Conservation (phyloP, 1,140 invertebrate species). For the Bombus affinis region DNA sequence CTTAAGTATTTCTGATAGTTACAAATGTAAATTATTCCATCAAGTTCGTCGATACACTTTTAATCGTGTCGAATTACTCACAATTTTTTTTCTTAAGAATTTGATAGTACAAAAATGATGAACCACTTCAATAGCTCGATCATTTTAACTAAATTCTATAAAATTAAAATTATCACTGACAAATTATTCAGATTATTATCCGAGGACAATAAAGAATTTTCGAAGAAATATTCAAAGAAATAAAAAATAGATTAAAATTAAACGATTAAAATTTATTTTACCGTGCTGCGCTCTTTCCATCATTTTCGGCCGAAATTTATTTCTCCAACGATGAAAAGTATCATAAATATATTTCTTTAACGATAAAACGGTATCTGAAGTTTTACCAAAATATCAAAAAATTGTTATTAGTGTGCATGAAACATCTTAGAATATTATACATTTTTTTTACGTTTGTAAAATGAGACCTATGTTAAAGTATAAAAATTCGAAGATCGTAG, state of each 20-base stretch:
- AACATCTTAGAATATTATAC: too few species aligned
- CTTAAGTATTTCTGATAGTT: neutral
- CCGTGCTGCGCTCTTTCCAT: too few species aligned
- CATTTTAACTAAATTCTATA: too few species aligned
- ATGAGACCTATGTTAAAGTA: too few species aligned
- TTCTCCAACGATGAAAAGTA: neutral
- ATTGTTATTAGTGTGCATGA: too few species aligned
- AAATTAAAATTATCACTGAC: too few species aligned
- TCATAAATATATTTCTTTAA: too few species aligned
- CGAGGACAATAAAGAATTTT: neutral
- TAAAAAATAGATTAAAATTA: neutral
- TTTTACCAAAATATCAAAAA: too few species aligned
- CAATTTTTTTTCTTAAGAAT: neutral
- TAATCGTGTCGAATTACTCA: neutral
- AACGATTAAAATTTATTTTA: neutral
- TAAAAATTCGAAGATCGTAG: too few species aligned
- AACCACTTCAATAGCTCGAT: too few species aligned
- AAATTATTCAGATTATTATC: neutral
- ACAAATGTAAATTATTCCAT: neutral
- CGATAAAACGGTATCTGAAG: too few species aligned
- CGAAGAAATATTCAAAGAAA: neutral
- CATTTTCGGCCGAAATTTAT: neutral
- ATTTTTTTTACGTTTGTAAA: too few species aligned
- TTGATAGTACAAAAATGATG: neutral
- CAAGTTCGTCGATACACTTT: neutral